Base-by-base conservation (phyloP, 2,888 invertebrate species). In the Folsomia manolachei region DNA sequence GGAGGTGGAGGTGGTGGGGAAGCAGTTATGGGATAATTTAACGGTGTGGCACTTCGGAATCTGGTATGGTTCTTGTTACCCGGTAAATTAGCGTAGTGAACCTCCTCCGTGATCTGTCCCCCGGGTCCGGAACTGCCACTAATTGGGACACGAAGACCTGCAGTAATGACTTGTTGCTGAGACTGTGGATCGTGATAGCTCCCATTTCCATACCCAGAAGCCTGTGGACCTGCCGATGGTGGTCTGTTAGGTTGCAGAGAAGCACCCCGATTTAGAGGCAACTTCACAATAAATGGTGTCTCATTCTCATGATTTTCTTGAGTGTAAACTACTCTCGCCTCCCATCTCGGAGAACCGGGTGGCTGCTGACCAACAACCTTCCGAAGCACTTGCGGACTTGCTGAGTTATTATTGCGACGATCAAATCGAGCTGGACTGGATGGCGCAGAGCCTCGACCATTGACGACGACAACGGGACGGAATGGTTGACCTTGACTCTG, bases 281-380 rank as follows among this genome's bases (percentile, higher is more conserved):
- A 67, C 56, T 77, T 75, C 25, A 79, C 77, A 11, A 76, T 65
- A 27, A 76, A 75, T 23, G 79, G 78, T 21, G 75, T 73, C 65
- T 72, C 71, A 27, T 72, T 74, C 66, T 74, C 74, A 60, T 70
- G 52, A 27, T 74, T 75, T 61, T 79, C 78, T 63, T 79, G 76
- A 9, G 75, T 75, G 74, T 81, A 81, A 64, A 81, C 78, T 70
- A 81, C 72, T 56, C 79, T 71, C 9, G 81, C 78, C 69, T 81
- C 81, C 79, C 79, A 81, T 64, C 76, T 68, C 18, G 75, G 75
- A 11, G 78, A 75, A 56, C 74, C 75, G 24, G 75, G 75, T 69
- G 73, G 60, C 61, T 75, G 72, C 63, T 71, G 64, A 66, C 72
- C 72, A 7, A 71, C 71, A 51, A 71, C 71, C 65, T 67, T 68